These are phyloP conservation scores for Litocranius walleri DNA, from an alignment of 2,113 vertebrate species.

Conservation along the genomic window DNA sequence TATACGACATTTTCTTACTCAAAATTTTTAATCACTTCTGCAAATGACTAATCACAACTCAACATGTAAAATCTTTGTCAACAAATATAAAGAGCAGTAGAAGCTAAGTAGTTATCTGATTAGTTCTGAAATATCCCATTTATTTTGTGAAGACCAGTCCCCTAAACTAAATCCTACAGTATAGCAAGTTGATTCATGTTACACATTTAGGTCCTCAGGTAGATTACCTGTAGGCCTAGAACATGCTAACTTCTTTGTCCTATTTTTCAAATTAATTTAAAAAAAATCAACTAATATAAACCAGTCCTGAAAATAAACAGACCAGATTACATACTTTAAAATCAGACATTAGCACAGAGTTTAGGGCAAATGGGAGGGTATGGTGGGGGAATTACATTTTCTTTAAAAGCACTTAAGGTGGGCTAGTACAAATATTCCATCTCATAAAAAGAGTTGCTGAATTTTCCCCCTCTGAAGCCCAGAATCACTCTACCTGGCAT, in stretches of 20 bases:
- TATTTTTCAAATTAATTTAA: constrained; percentile 15
- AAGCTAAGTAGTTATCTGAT: neutral
- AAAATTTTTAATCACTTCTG: constrained; percentile 17
- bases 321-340: neutral
- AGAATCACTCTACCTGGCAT: neutral
- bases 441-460: neutral
- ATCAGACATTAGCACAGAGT: neutral
- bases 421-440: neutral
- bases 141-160: neutral
- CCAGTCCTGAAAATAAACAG: neutral
- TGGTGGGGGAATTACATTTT: neutral
- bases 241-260: neutral
- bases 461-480: neutral
- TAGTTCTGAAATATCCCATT: neutral
- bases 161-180: neutral
- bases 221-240: neutral
- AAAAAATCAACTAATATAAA: neutral
- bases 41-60: constrained; percentile 10
- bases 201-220: neutral
- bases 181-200: neutral
- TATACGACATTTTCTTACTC: neutral
- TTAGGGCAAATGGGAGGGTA: neutral
- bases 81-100: neutral
- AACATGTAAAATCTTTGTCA: constrained; percentile 19
- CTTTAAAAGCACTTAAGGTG: neutral